Evolutionary conservation across 2,888 invertebrate species (phyloP).

Genomic region (Deilephila elpenor): DNA sequence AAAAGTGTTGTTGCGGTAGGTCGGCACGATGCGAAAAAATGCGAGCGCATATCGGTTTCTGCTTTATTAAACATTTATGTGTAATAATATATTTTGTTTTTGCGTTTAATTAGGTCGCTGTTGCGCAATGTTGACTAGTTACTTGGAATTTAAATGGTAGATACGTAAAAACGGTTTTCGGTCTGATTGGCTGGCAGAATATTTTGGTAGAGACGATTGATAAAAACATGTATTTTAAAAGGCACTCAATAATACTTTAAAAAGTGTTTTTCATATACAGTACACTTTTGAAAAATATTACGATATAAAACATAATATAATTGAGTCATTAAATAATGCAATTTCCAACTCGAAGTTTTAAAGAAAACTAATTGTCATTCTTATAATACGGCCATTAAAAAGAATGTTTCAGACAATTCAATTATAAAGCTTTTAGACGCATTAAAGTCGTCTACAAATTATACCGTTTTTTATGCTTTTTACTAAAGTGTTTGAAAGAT

Average conservation of each 20-base stretch:
- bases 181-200: no score
- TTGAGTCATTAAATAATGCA: neutral
- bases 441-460: conserved; percentile 22
- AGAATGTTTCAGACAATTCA: conserved; percentile 24
- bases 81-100: conserved; percentile 24
- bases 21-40: conserved; percentile 18
- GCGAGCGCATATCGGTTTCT: conserved; percentile 6
- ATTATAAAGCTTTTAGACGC: conserved; percentile 26
- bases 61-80: conserved; percentile 12
- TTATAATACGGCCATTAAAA: neutral
- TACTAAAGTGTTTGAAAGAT: neutral
- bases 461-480: neutral
- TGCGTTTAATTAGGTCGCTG: conserved; percentile 16
- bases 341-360: no score
- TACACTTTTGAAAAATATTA: no score
- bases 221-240: neutral
- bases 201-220: neutral
- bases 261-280: no score
- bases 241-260: neutral
- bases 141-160: neutral
- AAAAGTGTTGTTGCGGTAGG: conserved; percentile 14
- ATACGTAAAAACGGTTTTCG: no score
- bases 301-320: neutral
- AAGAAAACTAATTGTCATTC: neutral
- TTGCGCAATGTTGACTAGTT: conserved; percentile 8